These are phyloP conservation scores for Odocoileus virginianus DNA, from an alignment of 2,113 vertebrate species.

Conservation along the genomic window DNA sequence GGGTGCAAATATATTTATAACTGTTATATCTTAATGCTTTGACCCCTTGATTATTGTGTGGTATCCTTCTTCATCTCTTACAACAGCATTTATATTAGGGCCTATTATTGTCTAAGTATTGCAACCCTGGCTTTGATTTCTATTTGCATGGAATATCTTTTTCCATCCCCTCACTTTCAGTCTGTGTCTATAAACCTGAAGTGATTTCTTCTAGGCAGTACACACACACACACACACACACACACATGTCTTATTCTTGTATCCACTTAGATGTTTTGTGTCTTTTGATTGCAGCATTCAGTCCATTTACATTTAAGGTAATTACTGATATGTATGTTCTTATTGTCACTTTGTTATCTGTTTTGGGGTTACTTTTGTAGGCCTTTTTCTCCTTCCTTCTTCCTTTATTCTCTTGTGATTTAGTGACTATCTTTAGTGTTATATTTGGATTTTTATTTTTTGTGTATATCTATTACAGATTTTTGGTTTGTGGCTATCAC, in stretches of 20 bases:
- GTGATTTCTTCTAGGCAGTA: neutral
- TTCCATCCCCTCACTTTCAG: neutral
- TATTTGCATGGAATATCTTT: neutral
- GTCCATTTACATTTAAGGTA: neutral
- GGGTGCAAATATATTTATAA: neutral
- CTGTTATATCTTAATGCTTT: neutral
- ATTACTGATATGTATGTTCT: neutral
- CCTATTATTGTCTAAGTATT: neutral
- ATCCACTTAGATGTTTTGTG: neutral
- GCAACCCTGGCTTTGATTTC: neutral
- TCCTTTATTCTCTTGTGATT: neutral
- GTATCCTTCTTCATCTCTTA: neutral
- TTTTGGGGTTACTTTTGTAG: neutral
- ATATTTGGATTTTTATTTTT: neutral
- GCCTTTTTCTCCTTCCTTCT: neutral
- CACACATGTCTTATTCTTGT: fast-evolving
- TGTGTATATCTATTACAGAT: neutral
- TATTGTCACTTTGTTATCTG: neutral
- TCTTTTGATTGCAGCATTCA: neutral
- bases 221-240: neutral
- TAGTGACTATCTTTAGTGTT: neutral
- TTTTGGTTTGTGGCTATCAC: neutral
- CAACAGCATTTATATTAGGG: neutral
- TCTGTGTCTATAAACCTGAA: neutral
- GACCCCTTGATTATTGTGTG: neutral